A percentile compares a stretch with the other conserved stretches of the same genome.
These are phyloP conservation scores for Erebia palarica DNA, from an alignment of 2,888 invertebrate species.

Conservation along the genomic window DNA sequence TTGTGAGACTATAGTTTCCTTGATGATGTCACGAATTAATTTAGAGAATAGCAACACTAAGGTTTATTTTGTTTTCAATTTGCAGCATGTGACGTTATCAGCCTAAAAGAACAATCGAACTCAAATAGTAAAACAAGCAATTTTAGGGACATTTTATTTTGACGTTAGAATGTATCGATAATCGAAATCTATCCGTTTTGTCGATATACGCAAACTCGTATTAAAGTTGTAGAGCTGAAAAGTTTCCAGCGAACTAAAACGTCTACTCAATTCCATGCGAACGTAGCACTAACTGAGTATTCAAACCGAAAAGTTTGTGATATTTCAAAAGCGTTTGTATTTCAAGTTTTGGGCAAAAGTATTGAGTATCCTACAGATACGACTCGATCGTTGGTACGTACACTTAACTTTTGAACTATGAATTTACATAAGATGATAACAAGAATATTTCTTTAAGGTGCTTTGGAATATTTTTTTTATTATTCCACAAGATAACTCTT, in stretches of 20 bases:
- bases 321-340: conserved; percentile 19
- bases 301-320: conserved; percentile 22
- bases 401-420: conserved; percentile 7
- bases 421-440: not conserved
- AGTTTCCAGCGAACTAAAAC: conserved; percentile 20
- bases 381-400: not conserved
- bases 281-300: conserved; percentile 22
- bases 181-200: not conserved
- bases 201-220: not conserved
- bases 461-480: too few species aligned
- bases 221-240: conserved; percentile 4
- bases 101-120: too few species aligned
- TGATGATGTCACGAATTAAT: too few species aligned
- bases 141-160: not conserved
- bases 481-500: too few species aligned
- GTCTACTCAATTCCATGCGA: conserved; percentile 16
- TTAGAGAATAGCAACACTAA: too few species aligned
- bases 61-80: too few species aligned
- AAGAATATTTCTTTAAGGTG: too few species aligned
- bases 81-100: too few species aligned
- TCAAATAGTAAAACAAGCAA: too few species aligned
- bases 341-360: conserved; percentile 16
- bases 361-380: conserved; percentile 12
- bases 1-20: too few species aligned
- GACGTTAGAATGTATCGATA: not conserved